Evolutionary conservation across 1,140 invertebrate species (phyloP), one percentile per base, ranked within the genome.

Genomic region (Bombus turneri): DNA sequence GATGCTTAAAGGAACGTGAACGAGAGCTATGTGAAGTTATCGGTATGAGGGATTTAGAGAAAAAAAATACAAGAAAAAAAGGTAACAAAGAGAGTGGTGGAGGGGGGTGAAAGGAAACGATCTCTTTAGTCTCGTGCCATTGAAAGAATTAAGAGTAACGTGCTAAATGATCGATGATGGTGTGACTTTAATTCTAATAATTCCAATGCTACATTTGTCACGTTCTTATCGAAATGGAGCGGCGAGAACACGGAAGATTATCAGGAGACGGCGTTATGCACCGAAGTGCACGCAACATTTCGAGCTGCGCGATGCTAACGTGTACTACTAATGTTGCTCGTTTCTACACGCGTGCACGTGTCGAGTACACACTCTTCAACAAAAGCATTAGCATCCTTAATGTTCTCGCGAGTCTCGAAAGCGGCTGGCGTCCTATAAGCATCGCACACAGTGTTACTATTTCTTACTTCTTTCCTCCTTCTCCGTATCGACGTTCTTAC

Each of bases 1-100:
- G 86, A 81, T 84, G 88, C 86, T 90, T 90, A 90, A 90, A 90
- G 86, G 76, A 80, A 25, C 75, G 39, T 43, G 83, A 76, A 53
- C 34, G 37, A 39, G 28, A 72, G 18, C 9, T 15, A 18, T 79
- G 75, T 37, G 39, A 57, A 43, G 3, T 77, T 22, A 12, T 64
- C 57, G 37, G 28, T 8, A 59, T 31, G 43, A 57, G 5, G 12
- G 3, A 75, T 25, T 39, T 39, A 75, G 8, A 28, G 25, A 57
- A 15, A 59, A 59, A 15, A 28, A 8, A 28, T 39, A 39, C 1
- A 34, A 62, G 28, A 31, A 18, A 39, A 10, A 43, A 64, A n/a
- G 28, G 66, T 28, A n/a, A 43, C 5, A 2, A 12, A 43, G 5
- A 47, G 34, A 34, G 31, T 34, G 62, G 1, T 34, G 1, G 4